Conservation (phyloP, 1,140 invertebrate species). For the Nasonia longicornis region DNA sequence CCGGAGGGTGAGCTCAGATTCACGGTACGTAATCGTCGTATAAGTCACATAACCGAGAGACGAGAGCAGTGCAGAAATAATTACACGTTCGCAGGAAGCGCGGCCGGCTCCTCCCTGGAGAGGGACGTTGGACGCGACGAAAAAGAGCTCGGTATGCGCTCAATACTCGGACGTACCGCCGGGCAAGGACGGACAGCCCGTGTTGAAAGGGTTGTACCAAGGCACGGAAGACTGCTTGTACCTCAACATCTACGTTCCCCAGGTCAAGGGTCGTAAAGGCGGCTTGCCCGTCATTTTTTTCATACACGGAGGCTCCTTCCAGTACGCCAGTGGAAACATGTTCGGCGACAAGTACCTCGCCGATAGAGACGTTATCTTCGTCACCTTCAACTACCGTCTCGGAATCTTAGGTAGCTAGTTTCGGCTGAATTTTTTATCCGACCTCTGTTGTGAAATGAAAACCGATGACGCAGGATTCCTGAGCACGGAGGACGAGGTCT, state of each 20-base stretch:
- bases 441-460: not conserved
- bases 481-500: conserved; percentile 12
- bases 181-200: not conserved
- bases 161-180: conserved; percentile 16
- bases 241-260: conserved; percentile 80
- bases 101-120: not conserved
- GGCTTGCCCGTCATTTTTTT: conserved; percentile 76
- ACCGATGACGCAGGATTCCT: conserved; percentile 60
- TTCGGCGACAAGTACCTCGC: conserved; percentile 65
- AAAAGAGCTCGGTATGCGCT: not conserved
- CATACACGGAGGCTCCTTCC: conserved; percentile 77
- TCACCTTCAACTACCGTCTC: conserved; percentile 74
- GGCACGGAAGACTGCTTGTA: conserved; percentile 81
- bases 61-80: not conserved
- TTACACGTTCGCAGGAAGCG: not conserved
- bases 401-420: conserved; percentile 69
- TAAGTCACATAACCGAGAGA: no score
- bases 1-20: conserved; percentile 16
- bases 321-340: conserved; percentile 61
- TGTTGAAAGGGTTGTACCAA: not conserved
- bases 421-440: not conserved
- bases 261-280: conserved; percentile 64
- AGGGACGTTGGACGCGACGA: not conserved
- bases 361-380: conserved; percentile 70
- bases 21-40: not conserved